phyloP scores from a whole-genome alignment of 1,140 invertebrate genomes.

The Rhyzopertha dominica region DNA sequence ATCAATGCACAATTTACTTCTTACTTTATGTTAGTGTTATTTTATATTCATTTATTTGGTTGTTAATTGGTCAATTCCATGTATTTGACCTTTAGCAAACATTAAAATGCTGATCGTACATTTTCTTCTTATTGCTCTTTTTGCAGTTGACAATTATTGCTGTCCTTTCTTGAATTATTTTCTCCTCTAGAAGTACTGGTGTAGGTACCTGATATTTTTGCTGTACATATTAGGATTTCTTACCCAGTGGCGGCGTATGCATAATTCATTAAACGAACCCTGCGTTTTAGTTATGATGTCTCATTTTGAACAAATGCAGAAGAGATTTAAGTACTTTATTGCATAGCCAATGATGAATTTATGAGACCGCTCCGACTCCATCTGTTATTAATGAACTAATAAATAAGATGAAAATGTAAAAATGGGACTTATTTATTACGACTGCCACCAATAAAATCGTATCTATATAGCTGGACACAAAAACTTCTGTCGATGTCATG shows the following conservation, averaged over 20 bases:
- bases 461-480: constrained; percentile 1
- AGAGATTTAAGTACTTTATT: not conserved
- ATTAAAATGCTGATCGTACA: no score
- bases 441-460: constrained; percentile 14
- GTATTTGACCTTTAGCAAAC: no score
- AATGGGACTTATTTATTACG: constrained; percentile 18
- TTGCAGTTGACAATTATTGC: no score
- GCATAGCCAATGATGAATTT: constrained; percentile 7
- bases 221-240: no score
- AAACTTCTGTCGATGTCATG: not conserved
- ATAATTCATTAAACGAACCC: constrained; percentile 9
- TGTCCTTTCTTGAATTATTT: no score
- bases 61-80: no score
- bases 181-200: no score
- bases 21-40: no score
- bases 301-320: constrained; percentile 15
- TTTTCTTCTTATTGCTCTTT: no score
- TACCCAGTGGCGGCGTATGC: constrained; percentile 1
- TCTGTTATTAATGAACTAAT: constrained; percentile 16
- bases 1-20: no score
- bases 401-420: constrained; percentile 13
- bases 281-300: constrained; percentile 14
- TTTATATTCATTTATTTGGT: no score
- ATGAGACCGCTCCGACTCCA: constrained; percentile 6
- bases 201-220: no score